Percentiles rank a stretch among this genome's conserved stretches.
Evolutionary conservation across 2,888 invertebrate species (phyloP).

Genomic region (Leptopilina drosophilae): DNA sequence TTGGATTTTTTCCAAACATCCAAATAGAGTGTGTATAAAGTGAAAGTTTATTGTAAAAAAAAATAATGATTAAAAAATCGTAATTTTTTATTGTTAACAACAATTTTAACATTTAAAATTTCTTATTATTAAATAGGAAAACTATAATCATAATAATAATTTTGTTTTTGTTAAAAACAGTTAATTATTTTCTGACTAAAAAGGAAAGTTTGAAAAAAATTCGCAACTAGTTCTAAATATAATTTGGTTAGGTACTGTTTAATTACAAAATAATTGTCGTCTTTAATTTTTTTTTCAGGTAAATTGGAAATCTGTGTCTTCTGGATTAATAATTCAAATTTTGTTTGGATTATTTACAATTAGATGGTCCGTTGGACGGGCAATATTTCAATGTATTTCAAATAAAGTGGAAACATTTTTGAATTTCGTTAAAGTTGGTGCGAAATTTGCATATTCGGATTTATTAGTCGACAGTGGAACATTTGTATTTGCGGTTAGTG

Average conservation of each 20-base stretch:
- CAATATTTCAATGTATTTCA: conserved; percentile 84
- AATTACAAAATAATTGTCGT: not conserved
- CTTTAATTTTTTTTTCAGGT: not conserved
- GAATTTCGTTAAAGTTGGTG: conserved; percentile 87
- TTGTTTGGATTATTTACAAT: conserved; percentile 90
- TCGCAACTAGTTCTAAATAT: too few species aligned
- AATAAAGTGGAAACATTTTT: conserved; percentile 88
- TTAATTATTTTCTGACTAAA: too few species aligned
- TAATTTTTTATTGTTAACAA: too few species aligned
- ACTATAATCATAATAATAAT: too few species aligned
- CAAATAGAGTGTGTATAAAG: conserved; percentile 76
- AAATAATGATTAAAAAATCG: too few species aligned
- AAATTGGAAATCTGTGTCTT: conserved; percentile 88
- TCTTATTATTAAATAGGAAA: too few species aligned
- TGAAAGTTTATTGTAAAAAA: too few species aligned
- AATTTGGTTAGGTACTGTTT: not conserved
- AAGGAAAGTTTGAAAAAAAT: too few species aligned
- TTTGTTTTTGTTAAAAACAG: too few species aligned
- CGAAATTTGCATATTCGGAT: conserved; percentile 90
- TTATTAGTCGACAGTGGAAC: conserved; percentile 81
- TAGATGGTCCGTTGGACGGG: conserved; percentile 88
- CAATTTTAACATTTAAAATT: too few species aligned
- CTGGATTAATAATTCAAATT: conserved; percentile 91
- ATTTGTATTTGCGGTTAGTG: conserved; percentile 91
- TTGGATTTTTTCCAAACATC: conserved; percentile 82